Base-by-base conservation (phyloP, 2,797 vertebrate genomes). In the Myoxocephalus aenaeus region DNA sequence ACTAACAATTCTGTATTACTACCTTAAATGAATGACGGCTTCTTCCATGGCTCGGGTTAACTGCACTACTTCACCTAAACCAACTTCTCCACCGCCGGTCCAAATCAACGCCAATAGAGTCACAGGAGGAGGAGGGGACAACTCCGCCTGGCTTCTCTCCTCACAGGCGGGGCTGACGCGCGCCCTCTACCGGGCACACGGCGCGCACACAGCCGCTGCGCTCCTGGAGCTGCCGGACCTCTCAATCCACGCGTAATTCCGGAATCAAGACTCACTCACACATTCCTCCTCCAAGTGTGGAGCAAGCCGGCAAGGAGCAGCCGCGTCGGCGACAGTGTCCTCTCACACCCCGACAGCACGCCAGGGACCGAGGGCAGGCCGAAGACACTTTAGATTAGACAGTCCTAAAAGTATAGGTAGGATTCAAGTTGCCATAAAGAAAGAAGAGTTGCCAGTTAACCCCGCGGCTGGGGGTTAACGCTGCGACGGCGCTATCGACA, bases 211-310 rank as follows among this genome's bases (percentile, higher is more conserved):
- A 87, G 70, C 74, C 85, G 87, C 83, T 4, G 75, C 81, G 81
- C 86, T 88, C 66, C 25, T 17, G 82, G 85, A 88, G 88, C 87
- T 79, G 83, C 81, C 67, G 86, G 88, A 90, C 85, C 87, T 68
- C 85, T 91, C 90, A 81, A 90, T 92, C 88, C 90, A 75, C 79
- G 85, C 90, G 87, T 86, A 91, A 90, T 89, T 90, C 89, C 92
- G 91, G 93, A 92, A 91, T 86, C 90, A 86, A 89, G 90, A 88
- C 91, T 90, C 90, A 86, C 85, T 87, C 90, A 85, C 88, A 87
- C 90, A 58, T 86, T 92, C 90, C 90, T 92, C 91, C 94, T 93
- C 84, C 83, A 92, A 94, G 92, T 92, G 91, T 85, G 89, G 87
- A 93, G 87, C 87, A 67, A 90, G 86, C 92, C 87, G 83, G 80